These are phyloP conservation scores for Gymnorhina tibicen DNA, from an alignment of 2,113 vertebrate genomes.

Conservation along the genomic window DNA sequence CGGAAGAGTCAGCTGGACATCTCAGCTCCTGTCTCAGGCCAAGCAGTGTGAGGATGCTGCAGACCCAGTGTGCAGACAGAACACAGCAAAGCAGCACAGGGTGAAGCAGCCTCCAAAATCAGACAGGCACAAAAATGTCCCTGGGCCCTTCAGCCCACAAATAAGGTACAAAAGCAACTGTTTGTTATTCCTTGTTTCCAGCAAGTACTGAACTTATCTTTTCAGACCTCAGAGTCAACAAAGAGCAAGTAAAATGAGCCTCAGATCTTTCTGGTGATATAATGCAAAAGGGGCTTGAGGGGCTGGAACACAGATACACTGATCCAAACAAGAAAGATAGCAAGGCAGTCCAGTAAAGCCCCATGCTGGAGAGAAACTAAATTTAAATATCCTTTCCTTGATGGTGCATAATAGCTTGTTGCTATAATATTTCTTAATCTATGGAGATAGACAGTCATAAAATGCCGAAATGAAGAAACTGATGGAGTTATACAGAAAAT, in stretches of 20 bases:
- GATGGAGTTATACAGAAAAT: not conserved
- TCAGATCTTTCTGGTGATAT: not conserved
- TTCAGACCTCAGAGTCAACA: not conserved
- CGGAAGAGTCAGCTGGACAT: not conserved
- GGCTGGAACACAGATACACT: not conserved
- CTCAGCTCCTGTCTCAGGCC: not conserved
- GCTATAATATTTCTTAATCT: not conserved
- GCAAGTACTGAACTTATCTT: not conserved
- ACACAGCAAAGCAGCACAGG: not conserved
- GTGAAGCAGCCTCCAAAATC: not conserved
- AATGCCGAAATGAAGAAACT: not conserved
- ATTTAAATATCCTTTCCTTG: not conserved
- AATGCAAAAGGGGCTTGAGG: not conserved
- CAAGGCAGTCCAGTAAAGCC: not conserved
- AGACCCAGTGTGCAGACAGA: not conserved
- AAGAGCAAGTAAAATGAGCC: not conserved
- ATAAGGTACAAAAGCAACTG: not conserved
- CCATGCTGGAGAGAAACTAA: not conserved
- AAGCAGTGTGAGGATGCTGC: fast-evolving
- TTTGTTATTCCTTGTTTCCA: not conserved
- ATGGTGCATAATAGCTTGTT: not conserved
- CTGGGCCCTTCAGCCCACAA: not conserved
- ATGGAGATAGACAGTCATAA: not conserved
- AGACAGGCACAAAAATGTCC: fast-evolving
- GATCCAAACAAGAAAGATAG: not conserved